Evolutionary conservation across 1,140 invertebrate species (phyloP), one percentile per base, ranked within the genome.

Genomic region (Zaprionus camerounensis): DNA sequence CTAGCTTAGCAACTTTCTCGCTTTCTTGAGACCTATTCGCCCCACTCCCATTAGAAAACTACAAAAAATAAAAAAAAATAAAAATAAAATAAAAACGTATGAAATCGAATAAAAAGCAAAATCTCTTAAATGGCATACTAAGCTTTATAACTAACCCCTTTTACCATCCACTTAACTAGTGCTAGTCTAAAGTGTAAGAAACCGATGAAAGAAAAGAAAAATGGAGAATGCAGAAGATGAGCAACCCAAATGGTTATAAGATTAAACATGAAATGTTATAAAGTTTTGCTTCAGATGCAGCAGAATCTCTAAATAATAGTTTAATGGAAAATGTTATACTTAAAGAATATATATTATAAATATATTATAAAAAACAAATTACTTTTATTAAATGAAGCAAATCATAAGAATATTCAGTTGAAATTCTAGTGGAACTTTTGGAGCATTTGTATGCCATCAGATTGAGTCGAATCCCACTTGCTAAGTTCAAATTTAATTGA

Each of bases 291-390:
- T 80, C 66, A 69, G 41, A 81, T 65, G 73, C 70, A 71, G 53
- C 81, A 81, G 68, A 82, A 83, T 74, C 56, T 82, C 70, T 75
- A 83, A 88, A 81, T 68, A 83, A 78, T 78, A 87, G 77, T 82
- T 82, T 74, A 86, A 82, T 66, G 80, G 76, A 62, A 84, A 87
- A 80, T 77, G 76, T 86, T 86, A 86, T 80, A 67, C 70, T 80
- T 81, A 65, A 79, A 20, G 22, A 51, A 66, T 66, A 78, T 69
- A 85, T 84, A 78, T 77, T 70, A 80, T 71, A 81, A 80, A 82
- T 74, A 80, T 66, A 85, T 78, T 79, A 77, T 80, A 69, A 75
- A 79, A 76, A 63, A 65, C 38, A 51, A 20, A 53, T 59, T 68
- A 78, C 61, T 67, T 84, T 80, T 74, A 85, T 82, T 64, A 79